Base-by-base conservation (phyloP, 2,113 vertebrate species). In the Alethe castanea region DNA sequence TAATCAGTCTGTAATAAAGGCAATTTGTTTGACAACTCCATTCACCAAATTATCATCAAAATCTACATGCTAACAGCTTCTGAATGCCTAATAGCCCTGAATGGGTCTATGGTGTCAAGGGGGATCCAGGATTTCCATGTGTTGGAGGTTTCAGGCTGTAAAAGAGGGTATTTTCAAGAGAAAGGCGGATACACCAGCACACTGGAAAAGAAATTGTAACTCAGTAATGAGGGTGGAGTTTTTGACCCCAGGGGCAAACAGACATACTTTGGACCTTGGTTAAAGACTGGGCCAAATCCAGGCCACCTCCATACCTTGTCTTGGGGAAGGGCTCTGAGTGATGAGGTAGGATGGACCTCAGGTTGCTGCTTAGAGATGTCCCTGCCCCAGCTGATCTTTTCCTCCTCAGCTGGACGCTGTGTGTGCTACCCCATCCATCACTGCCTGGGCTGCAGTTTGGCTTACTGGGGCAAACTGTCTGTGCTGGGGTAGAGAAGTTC, bases 21-120 rank as follows among this genome's bases (percentile, higher is more conserved):
- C 94, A 97, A 97, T 96, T 97, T 97, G 97, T 96, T 94, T 96
- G 94, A 97, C 97, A 95, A 94, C 74, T 87, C 92, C 48, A 89
- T 97, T 97, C 88, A 95, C 65, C 70, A 88, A 92, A 95, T 97
- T 96, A 97, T 97, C 92, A 71, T 83, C n/a, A 67, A 87, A 86
- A 97, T 94, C 92, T 95, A 74, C 93, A 90, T 52, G 65, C 59
- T 96, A 96, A 95, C 96, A 93, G 91, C 74, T 96, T 92, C 82
- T 96, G 90, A 95, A 91, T 95, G 92, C 61, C 52, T 91, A 44
- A 76, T 54, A 86, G 84, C 38, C 22, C 69, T 90, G 88, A 95
- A 86, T 90, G 33, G 48, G 74, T 62, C 14, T 4, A 4, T 76
- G 84, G 62, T 94, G 86, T 95, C 65, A 80, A 76, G 86, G 36